Evolutionary conservation across 2,113 vertebrate genomes (phyloP).

Genomic region (Vulpes lagopus): DNA sequence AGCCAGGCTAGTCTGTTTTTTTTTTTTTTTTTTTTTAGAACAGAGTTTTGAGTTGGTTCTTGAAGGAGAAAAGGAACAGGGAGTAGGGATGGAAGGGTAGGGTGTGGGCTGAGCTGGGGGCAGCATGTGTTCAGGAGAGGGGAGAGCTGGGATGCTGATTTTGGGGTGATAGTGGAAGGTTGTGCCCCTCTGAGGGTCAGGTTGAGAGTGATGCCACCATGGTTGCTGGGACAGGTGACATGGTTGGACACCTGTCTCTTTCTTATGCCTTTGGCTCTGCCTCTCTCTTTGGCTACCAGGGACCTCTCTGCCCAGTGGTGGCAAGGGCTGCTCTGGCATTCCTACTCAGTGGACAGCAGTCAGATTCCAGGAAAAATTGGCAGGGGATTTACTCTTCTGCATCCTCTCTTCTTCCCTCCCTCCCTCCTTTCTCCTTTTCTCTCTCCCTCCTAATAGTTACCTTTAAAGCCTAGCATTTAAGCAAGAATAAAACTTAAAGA

Average conservation of each 20-base stretch:
- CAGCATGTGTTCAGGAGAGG: accelerated
- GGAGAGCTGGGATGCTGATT: background rate
- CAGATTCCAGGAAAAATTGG: background rate
- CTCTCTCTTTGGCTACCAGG: background rate
- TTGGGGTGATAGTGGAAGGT: background rate
- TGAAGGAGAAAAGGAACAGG: background rate
- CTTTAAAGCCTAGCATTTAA: background rate
- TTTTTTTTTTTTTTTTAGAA: background rate
- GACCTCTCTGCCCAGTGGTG: background rate
- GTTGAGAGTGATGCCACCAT: background rate
- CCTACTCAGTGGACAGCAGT: background rate
- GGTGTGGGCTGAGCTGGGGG: background rate
- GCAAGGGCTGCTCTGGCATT: no score
- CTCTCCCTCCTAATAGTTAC: background rate
- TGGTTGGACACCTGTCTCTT: background rate
- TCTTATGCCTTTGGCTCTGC: background rate
- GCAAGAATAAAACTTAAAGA: background rate
- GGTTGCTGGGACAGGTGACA: background rate
- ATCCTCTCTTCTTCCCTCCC: background rate
- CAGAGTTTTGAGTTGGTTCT: background rate
- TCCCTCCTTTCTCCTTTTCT: no score
- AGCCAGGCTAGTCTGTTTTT: background rate
- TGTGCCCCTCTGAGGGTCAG: background rate
- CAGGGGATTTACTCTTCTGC: background rate
- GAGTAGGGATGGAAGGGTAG: background rate